phyloP scores from a whole-genome alignment of 2,113 vertebrate genomes.

The Argyrosomus japonicus region DNA sequence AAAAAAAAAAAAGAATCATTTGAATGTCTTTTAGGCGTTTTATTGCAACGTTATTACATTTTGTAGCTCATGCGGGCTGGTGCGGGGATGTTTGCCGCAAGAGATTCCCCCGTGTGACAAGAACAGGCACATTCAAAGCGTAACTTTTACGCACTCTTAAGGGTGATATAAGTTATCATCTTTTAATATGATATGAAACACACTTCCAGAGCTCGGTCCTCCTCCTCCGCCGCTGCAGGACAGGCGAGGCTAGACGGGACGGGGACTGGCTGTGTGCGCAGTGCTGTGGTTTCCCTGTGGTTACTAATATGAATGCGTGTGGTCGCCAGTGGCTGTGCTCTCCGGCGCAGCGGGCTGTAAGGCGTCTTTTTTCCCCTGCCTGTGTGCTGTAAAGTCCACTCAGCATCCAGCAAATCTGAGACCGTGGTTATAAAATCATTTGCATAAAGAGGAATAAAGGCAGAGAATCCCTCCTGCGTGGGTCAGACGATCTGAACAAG shows the following conservation, averaged over 20 bases:
- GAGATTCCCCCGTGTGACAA: not conserved
- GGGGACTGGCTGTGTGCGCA: slow-evolving; percentile 15
- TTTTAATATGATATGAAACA: not conserved
- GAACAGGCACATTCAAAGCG: not conserved
- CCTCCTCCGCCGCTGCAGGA: not conserved
- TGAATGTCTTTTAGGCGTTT: not conserved
- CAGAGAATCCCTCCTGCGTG: not conserved
- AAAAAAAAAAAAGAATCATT: too few species aligned
- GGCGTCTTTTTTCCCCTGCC: slow-evolving; percentile 6
- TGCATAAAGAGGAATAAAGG: slow-evolving; percentile 8
- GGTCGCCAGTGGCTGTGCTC: slow-evolving; percentile 61
- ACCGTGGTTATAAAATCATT: slow-evolving; percentile 14
- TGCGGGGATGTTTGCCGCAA: not conserved
- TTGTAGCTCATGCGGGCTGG: not conserved
- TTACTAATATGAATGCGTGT: slow-evolving; percentile 71
- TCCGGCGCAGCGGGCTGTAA: slow-evolving; percentile 19
- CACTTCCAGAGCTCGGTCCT: not conserved
- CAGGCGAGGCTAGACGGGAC: slow-evolving; percentile 8
- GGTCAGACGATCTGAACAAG: not conserved
- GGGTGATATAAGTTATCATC: slow-evolving; percentile 6
- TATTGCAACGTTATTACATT: not conserved
- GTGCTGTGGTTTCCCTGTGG: slow-evolving; percentile 64
- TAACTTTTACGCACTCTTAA: slow-evolving; percentile 64
- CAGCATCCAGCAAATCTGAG: slow-evolving; percentile 33
- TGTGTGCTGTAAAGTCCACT: slow-evolving; percentile 15